Base-by-base conservation (phyloP, 2,797 vertebrate species). In the Lithobates sylvaticus region DNA sequence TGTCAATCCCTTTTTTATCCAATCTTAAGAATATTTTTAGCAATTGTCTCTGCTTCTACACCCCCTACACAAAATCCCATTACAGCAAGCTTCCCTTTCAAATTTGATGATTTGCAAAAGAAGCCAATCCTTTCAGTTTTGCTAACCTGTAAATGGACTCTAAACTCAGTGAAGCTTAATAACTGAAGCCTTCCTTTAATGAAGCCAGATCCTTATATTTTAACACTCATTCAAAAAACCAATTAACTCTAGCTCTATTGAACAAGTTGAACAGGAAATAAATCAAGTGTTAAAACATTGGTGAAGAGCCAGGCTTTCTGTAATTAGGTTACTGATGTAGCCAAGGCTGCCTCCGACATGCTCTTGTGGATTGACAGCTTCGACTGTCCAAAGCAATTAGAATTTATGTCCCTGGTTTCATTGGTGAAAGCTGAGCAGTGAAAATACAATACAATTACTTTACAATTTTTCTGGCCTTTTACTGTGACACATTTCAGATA, bases 241-340 rank as follows among this genome's bases (percentile, higher is more conserved):
- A 98, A 97, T 97, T 97, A 98, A 96, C 95, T 95, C 89, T 86
- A 90, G 90, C 92, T 93, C 92, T 95, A 95, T 95, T 95, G 95
- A 97, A 94, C 92, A 94, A 95, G 92, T 91, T 91, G 92, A 94
- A 95, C 86, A 89, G 91, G 94, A 96, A 96, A 98, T 97, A 97
- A 98, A 98, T 98, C 97, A 97, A 96, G 94, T 95, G 95, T 94
- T 97, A 96, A 96, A 96, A 96, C 95, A 96, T 83, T 94, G 92
- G 94, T 96, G 95, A 96, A 91, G 92, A 96, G 95, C 93, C 93
- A 95, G 90, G 89, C 91, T 95, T 93, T 90, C 93, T 95, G 93
- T 96, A 97, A 98, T 98, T 97, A 97, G 96, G 94, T 92, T 92
- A 93, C 92, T 93, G 91, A 93, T 93, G 91, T 94, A 93, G 93